Base-by-base conservation (phyloP, 2,888 invertebrate species). In the Agrotis ipsilon region DNA sequence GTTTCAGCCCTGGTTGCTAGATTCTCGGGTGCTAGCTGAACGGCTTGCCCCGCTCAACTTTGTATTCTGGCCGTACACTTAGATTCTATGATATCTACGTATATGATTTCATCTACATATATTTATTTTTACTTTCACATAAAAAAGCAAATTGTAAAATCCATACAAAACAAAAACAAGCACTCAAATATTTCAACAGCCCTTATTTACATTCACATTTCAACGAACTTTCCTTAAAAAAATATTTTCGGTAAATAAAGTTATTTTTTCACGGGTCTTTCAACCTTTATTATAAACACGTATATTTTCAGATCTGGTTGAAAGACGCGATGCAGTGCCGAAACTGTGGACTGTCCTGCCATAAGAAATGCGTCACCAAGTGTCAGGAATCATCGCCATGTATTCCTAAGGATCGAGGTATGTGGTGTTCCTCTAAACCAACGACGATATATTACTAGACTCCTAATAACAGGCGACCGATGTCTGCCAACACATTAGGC, bases 261-360 rank as follows among this genome's bases (percentile, higher is more conserved):
- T 76, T 76, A 80, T 71, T 79, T 80, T 76, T 21, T 32, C 45
- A 2, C 0, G 27, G 58, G 71, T 81, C 61, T 27, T 68, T 79
- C n/a, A 52, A 81, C 49, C 71, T 68, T 19, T 7, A 46, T 39
- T 58, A 32, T 18, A 63, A 51, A 54, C 18, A 59, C 3, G 14
- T 48, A 7, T 11, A 13, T 27, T 61, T 78, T 14, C 88, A 98
- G 98, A 99, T 99, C 86, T 99, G 99, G 99, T 95, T 99, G 76
- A 99, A 99, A 94, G 99, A 99, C 88, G 99, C 99, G 5, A 98
- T 98, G 87, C 98, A 98, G 89, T 99, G 99, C 93, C 97, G 97
- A 65, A 97, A 98, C 79, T 99, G 99, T 90, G 97, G 97, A 0
- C 97, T 99, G 96, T 98, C 98, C 83, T 99, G 99, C 90, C 99